Evolutionary conservation across 2,113 vertebrate genomes (phyloP).

Genomic region (Turnix velox): DNA sequence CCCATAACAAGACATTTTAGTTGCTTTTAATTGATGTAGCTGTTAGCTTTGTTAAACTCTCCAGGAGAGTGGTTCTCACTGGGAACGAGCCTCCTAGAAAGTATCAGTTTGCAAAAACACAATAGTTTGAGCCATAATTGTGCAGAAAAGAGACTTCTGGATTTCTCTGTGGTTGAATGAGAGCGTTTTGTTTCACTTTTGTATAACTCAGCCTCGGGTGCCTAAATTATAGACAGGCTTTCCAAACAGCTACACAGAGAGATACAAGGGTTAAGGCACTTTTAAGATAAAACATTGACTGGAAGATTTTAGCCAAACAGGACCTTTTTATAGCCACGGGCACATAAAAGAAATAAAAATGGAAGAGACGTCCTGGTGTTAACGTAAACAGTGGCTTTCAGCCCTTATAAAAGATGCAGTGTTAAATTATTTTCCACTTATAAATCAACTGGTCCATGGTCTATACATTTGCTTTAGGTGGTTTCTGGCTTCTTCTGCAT

Average conservation of each 20-base stretch:
- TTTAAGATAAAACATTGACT: background rate
- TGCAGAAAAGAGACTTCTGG: slow-evolving; percentile 38
- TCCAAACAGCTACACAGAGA: slow-evolving; percentile 36
- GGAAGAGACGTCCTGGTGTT: background rate
- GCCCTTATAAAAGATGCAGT: background rate
- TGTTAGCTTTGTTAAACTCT: slow-evolving; percentile 56
- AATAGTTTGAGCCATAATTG: slow-evolving; percentile 26
- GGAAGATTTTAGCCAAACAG: slow-evolving; percentile 30
- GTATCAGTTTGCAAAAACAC: slow-evolving; percentile 60
- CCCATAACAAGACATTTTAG: slow-evolving; percentile 36
- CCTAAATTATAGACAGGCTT: slow-evolving; percentile 28
- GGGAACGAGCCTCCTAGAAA: slow-evolving; percentile 56
- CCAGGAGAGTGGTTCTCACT: slow-evolving; percentile 56
- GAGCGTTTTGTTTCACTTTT: slow-evolving; percentile 35
- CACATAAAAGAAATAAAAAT: background rate
- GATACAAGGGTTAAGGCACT: background rate
- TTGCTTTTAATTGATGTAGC: slow-evolving; percentile 47
- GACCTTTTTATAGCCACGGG: slow-evolving; percentile 8
- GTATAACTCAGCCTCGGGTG: background rate
- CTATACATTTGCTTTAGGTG: background rate
- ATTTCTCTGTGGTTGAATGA: slow-evolving; percentile 33
- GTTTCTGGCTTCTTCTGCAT: background rate
- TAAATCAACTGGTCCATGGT: background rate
- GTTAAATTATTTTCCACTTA: slow-evolving; percentile 35
- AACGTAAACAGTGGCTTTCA: slow-evolving; percentile 41